Base-by-base conservation (phyloP, 2,888 invertebrate genomes). In the Erannis defoliaria region DNA sequence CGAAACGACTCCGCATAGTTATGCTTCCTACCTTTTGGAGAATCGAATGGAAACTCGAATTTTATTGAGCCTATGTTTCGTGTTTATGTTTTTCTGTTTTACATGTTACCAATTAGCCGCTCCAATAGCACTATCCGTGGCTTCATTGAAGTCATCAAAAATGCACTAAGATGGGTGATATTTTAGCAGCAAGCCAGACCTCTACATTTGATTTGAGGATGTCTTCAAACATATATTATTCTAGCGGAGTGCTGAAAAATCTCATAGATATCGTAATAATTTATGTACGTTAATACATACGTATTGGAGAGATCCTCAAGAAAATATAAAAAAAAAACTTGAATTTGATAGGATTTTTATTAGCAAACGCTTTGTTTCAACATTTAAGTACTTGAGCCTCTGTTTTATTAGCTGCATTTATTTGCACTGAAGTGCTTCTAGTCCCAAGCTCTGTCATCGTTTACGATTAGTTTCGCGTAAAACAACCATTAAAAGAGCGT, bases 391-490 rank as follows among this genome's bases (percentile, higher is more conserved):
- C 63, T 59, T 37, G 29, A 43, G 18, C 38, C 31, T 45, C 26
- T 26, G n/a, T 58, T 66, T 70, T 62, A 68, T 51, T 40, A 48
- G 14, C 56, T 54, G 53, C 58, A 54, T 67, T 67, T 66, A 70
- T 70, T 69, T 74, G 73, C 67, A 68, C 66, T 62, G 40, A 65
- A 82, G 68, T 74, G 74, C 73, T 76, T 62, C 65, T 46, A 66
- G 73, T 67, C 62, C 70, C 60, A 62, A 80, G 73, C 59, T 61
- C 71, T 72, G 66, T 77, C 73, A 70, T 80, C 70, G 75, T 73
- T 77, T 68, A 69, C 76, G 76, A 83, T 82, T 78, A 79, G 75
- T 77, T 80, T 76, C 66, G 59, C 74, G 74, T 76, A 75, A 80
- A 83, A 74, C 68, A 72, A 57, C 68, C 73, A 77, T 81, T 76